Evolutionary conservation across 2,113 vertebrate species (phyloP).

Genomic region (Dicentrarchus labrax): DNA sequence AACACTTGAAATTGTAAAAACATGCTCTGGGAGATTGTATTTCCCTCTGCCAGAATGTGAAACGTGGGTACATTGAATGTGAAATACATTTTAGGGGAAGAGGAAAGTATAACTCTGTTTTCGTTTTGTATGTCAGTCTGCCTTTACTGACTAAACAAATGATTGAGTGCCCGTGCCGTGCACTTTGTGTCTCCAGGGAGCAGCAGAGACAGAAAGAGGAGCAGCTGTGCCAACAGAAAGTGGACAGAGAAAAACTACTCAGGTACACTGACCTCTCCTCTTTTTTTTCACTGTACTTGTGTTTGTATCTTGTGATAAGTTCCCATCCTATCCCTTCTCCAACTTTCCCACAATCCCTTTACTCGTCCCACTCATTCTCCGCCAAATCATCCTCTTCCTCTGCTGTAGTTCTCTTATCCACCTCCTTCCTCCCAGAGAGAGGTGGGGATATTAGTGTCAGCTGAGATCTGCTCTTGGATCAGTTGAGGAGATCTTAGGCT

Average conservation of each 20-base stretch:
- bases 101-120: neutral
- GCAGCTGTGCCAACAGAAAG: conserved; percentile 81
- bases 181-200: conserved; percentile 81
- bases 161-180: conserved; percentile 17
- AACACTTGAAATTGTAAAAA: conserved; percentile 57
- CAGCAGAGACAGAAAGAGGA: conserved; percentile 84
- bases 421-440: conserved; percentile 49
- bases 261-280: conserved; percentile 80
- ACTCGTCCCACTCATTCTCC: conserved; percentile 44
- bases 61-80: conserved; percentile 14
- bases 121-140: neutral
- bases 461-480: conserved; percentile 63
- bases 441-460: conserved; percentile 58
- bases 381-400: conserved; percentile 40
- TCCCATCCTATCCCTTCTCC: conserved; percentile 25
- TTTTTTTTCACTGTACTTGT: neutral
- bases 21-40: conserved; percentile 12
- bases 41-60: conserved; percentile 30
- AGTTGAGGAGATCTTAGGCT: conserved; percentile 73
- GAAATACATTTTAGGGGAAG: conserved; percentile 1
- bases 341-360: conserved; percentile 42
- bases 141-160: conserved; percentile 8
- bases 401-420: conserved; percentile 18
- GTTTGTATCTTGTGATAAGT: neutral
- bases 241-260: conserved; percentile 82